Percentiles rank a stretch among this genome's conserved stretches.
phyloP scores from a whole-genome alignment of 1,140 invertebrate genomes.

The Trypoxylus dichotomus region DNA sequence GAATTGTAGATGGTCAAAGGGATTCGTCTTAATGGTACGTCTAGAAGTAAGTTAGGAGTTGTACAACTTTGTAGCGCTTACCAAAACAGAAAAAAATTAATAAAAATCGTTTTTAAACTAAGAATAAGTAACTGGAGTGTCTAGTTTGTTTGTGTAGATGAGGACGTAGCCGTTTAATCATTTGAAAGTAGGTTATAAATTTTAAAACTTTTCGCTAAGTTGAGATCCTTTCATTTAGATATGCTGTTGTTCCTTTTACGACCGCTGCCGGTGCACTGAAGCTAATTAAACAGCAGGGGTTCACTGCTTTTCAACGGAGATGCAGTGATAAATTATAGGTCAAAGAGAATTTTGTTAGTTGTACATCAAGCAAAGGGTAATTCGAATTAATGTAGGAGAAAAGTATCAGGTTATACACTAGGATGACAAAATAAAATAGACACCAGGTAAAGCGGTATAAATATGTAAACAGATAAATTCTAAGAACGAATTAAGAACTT shows the following conservation, averaged over 20 bases:
- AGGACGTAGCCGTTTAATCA: not conserved
- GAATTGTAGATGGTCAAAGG: too few species aligned
- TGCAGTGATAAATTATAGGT: not conserved
- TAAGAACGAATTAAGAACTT: too few species aligned
- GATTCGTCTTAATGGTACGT: too few species aligned
- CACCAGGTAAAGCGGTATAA: too few species aligned
- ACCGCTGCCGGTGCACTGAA: not conserved
- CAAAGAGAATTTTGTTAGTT: not conserved
- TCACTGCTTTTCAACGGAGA: too few species aligned
- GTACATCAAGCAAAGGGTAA: not conserved
- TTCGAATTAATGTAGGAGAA: too few species aligned
- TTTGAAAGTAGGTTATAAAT: not conserved
- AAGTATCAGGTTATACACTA: too few species aligned
- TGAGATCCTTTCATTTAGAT: not conserved
- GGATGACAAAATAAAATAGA: too few species aligned
- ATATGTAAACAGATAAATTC: too few species aligned
- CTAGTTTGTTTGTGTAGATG: not conserved
- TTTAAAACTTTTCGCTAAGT: not conserved
- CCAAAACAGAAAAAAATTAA: not conserved
- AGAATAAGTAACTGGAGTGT: not conserved
- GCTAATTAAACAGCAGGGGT: not conserved
- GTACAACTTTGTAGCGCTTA: not conserved
- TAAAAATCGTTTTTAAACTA: not conserved
- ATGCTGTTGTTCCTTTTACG: not conserved
- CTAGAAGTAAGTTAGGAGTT: too few species aligned